phyloP scores from a whole-genome alignment of 2,888 invertebrate species.

The Dromius quadrimaculatus region DNA sequence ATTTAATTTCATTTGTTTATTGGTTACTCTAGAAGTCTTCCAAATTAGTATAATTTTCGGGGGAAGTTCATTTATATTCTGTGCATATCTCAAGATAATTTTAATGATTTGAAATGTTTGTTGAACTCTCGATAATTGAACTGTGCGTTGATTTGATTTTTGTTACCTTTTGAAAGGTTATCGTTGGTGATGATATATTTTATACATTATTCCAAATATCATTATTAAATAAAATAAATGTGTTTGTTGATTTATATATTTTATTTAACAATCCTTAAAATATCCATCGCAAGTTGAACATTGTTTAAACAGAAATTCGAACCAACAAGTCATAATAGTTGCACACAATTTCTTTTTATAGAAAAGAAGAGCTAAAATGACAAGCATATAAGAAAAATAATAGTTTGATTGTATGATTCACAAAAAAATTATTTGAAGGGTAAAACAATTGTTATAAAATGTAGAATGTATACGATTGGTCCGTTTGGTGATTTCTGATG shows the following conservation, averaged over 20 bases:
- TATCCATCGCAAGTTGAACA: slow-evolving; percentile 18
- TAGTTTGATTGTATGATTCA: no score
- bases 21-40: slow-evolving; percentile 33
- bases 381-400: no score
- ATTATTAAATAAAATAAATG: slow-evolving; percentile 42
- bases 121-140: slow-evolving; percentile 6
- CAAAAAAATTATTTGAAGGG: no score
- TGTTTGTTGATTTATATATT: slow-evolving; percentile 44
- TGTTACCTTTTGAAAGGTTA: slow-evolving; percentile 41
- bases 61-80: slow-evolving; percentile 16
- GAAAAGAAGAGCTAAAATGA: no score
- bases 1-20: slow-evolving; percentile 31
- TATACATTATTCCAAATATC: slow-evolving; percentile 45
- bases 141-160: slow-evolving; percentile 28
- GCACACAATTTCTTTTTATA: no score
- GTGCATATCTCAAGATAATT: slow-evolving; percentile 25
- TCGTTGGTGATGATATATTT: slow-evolving; percentile 45
- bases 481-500: no score
- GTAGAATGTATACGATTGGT: no score
- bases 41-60: slow-evolving; percentile 26
- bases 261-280: slow-evolving; percentile 47
- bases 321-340: no score
- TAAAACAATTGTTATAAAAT: no score
- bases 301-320: no score
- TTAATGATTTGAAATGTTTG: neutral